Conservation (phyloP, 2,113 vertebrate species). For the Casuarius casuarius region DNA sequence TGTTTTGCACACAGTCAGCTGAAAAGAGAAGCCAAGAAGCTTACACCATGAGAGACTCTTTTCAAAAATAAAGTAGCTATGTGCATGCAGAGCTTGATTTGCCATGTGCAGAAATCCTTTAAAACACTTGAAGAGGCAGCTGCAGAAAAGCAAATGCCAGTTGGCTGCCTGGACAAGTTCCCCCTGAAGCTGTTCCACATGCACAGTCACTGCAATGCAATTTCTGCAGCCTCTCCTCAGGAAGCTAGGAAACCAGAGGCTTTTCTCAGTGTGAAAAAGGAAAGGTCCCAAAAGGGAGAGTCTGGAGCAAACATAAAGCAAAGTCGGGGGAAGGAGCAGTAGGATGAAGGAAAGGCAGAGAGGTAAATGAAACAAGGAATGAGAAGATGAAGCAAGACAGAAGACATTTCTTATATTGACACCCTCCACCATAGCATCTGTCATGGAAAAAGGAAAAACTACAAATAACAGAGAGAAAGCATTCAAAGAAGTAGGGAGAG, state of each 20-base stretch:
- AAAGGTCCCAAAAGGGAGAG: neutral
- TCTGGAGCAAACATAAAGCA: neutral
- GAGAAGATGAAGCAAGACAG: neutral
- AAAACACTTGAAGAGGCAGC: conserved; percentile 2
- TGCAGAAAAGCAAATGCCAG: neutral
- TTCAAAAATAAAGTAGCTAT: neutral
- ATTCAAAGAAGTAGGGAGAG: neutral
- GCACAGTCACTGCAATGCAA: neutral
- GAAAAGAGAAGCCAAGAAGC: neutral
- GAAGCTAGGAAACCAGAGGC: neutral
- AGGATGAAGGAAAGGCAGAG: neutral
- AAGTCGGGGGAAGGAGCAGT: neutral
- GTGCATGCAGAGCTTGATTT: neutral
- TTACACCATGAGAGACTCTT: neutral
- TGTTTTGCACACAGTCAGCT: neutral
- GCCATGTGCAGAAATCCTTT: neutral
- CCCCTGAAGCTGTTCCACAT: neutral
- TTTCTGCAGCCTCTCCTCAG: neutral
- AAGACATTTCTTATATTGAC: neutral
- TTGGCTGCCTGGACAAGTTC: neutral
- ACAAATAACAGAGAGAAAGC: neutral
- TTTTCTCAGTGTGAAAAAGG: neutral
- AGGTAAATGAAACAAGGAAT: neutral
- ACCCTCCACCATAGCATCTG: neutral
- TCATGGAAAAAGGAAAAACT: neutral